phyloP scores from a whole-genome alignment of 2,888 invertebrate species.

The Parochlus steinenii region DNA sequence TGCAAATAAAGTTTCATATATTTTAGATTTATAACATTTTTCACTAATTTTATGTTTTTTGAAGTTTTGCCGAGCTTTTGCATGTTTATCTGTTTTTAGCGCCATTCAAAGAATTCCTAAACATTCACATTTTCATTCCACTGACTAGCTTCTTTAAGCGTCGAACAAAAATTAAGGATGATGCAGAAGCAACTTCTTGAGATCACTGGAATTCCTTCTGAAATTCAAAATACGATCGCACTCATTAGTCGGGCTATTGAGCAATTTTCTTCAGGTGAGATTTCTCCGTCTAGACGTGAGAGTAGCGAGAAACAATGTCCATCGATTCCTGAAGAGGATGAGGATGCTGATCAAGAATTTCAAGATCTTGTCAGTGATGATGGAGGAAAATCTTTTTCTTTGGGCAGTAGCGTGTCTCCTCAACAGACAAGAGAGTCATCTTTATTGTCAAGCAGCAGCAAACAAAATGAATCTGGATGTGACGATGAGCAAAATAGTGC shows the following conservation, averaged over 20 bases:
- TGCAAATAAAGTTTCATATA: no score
- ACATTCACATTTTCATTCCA: no score
- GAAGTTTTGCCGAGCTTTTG: no score
- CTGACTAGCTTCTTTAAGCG: slow-evolving; percentile 17
- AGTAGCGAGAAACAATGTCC: slow-evolving; percentile 10
- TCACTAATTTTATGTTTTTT: no score
- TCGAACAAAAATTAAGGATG: slow-evolving; percentile 25
- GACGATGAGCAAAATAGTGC: not conserved
- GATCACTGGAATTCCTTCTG: slow-evolving; percentile 29
- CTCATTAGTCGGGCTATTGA: slow-evolving; percentile 28
- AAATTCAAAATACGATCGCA: slow-evolving; percentile 26
- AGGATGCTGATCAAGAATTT: not conserved
- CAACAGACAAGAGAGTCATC: slow-evolving; percentile 10
- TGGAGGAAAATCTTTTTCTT: slow-evolving; percentile 1
- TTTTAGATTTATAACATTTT: no score
- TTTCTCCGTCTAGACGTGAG: slow-evolving; percentile 3
- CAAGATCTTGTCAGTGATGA: not conserved
- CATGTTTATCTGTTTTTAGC: no score
- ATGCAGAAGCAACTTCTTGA: slow-evolving; percentile 30
- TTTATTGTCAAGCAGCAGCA: slow-evolving; percentile 2
- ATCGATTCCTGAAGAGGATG: slow-evolving; percentile 6
- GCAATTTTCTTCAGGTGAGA: slow-evolving; percentile 16
- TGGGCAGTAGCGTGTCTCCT: slow-evolving; percentile 1
- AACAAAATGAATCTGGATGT: not conserved
- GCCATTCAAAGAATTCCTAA: no score